phyloP scores from a whole-genome alignment of 2,113 vertebrate genomes.

The Scortum barcoo region DNA sequence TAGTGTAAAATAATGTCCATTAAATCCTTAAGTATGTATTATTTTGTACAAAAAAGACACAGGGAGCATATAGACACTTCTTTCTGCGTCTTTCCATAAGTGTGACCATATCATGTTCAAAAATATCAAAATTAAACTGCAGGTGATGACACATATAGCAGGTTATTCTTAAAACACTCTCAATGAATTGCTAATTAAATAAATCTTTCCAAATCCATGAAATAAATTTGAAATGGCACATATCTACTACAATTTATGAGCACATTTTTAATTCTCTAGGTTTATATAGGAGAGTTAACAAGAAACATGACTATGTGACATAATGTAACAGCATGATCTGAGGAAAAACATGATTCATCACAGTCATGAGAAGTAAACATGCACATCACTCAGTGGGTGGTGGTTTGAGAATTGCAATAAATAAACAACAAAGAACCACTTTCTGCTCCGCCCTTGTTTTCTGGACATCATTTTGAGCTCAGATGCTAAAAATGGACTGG shows the following conservation, averaged over 20 bases:
- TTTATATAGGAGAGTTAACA: background rate
- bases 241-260: background rate
- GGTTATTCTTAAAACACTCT: constrained; percentile 3
- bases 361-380: background rate
- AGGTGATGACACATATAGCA: constrained; percentile 18
- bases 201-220: background rate
- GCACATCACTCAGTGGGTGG: background rate
- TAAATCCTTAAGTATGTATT: background rate
- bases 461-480: background rate
- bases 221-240: constrained; percentile 1
- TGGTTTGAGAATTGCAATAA: background rate
- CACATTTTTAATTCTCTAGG: background rate
- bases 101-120: background rate
- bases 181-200: background rate
- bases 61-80: background rate
- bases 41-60: background rate
- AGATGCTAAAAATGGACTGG: background rate
- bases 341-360: background rate
- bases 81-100: background rate
- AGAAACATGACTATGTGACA: background rate
- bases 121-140: constrained; percentile 24
- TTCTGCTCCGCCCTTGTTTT: background rate
- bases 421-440: background rate
- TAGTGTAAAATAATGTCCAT: constrained; percentile 8
- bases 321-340: background rate